A percentile compares a stretch with the other conserved stretches of the same genome.
phyloP scores from a whole-genome alignment of 2,113 vertebrate genomes.

The Sula dactylatra region DNA sequence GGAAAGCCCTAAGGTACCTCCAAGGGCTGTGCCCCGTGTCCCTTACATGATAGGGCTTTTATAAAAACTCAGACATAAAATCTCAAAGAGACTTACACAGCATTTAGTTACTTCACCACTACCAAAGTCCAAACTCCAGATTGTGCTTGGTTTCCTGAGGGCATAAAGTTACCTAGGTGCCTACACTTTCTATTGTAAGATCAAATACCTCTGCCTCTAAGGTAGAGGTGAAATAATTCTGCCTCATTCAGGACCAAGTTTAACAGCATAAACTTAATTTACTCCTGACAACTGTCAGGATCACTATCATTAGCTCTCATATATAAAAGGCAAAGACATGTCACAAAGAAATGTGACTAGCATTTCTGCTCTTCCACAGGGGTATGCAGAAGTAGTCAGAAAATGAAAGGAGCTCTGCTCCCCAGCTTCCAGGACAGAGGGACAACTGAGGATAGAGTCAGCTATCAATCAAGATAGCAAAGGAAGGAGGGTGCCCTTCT shows the following conservation, averaged over 20 bases:
- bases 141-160: not conserved
- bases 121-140: not conserved
- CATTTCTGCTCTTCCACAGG: not conserved
- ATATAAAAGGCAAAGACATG: not conserved
- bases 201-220: not conserved
- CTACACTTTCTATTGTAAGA: not conserved
- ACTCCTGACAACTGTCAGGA: not conserved
- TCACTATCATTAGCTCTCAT: not conserved
- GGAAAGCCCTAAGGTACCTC: not conserved
- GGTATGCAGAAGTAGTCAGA: not conserved
- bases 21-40: not conserved
- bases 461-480: not conserved
- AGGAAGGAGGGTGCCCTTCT: not conserved
- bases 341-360: too few relatives aligned
- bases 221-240: not conserved
- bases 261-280: not conserved
- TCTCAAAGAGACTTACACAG: not conserved
- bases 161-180: not conserved
- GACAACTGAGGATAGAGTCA: not conserved
- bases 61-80: not conserved
- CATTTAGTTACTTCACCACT: not conserved
- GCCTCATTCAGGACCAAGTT: not conserved
- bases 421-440: not conserved
- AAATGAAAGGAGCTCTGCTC: not conserved
- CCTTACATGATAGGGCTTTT: not conserved